A percentile compares a stretch with the other conserved stretches of the same genome.
Conservation (phyloP, 2,888 invertebrate genomes). For the Meteorus cinctellus region DNA sequence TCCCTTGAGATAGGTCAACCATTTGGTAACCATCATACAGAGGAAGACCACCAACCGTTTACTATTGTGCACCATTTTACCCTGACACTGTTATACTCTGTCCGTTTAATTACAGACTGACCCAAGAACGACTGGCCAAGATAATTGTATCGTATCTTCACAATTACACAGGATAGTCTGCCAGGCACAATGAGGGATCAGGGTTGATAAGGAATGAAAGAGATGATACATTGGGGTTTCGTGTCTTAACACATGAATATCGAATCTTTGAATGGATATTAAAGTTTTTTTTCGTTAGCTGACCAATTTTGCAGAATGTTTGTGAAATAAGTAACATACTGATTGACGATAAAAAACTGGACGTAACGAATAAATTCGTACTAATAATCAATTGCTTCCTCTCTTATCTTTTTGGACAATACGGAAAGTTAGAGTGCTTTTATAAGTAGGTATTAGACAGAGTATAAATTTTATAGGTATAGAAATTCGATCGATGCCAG, state of each 20-base stretch:
- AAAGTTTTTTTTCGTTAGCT: not conserved
- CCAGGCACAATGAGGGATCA: not conserved
- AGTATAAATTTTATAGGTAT: not conserved
- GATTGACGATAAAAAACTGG: too few relatives aligned
- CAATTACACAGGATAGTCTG: not conserved
- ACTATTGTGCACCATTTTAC: not conserved
- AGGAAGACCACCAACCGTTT: conserved; percentile 6
- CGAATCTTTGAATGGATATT: not conserved
- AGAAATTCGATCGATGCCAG: not conserved
- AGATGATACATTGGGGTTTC: not conserved
- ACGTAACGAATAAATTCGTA: too few relatives aligned
- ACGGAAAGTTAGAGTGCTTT: too few relatives aligned
- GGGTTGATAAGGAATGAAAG: not conserved
- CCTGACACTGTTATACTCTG: not conserved
- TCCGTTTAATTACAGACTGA: conserved; percentile 17
- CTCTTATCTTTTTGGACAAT: too few relatives aligned
- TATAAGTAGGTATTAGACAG: too few relatives aligned
- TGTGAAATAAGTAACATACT: too few relatives aligned
- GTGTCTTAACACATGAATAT: not conserved
- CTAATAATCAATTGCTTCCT: too few relatives aligned
- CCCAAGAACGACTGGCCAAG: conserved; percentile 17
- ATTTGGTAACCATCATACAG: not conserved
- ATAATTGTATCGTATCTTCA: conserved; percentile 25
- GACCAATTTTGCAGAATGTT: not conserved
- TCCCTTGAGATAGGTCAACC: not conserved